A percentile compares a stretch with the other conserved stretches of the same genome.
Conservation (phyloP, 2,888 invertebrate genomes). For the Rotaria magnacalcarata region DNA sequence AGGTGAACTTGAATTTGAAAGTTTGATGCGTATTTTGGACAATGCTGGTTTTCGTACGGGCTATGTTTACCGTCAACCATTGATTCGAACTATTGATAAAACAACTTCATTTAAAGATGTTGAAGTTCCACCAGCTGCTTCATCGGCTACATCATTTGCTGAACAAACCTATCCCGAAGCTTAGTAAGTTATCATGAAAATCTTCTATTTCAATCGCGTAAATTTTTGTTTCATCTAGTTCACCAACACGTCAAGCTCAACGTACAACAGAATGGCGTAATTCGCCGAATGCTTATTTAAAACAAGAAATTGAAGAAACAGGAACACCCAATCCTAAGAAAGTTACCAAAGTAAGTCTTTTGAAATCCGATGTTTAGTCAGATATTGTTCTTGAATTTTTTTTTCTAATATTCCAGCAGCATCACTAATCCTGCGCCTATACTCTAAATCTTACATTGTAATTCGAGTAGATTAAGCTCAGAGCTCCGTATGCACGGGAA, state of each 20-base stretch:
- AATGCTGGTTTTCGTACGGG: conserved; percentile 96
- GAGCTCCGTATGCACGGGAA: too few relatives aligned
- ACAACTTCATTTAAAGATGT: conserved; percentile 81
- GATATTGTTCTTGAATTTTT: too few relatives aligned
- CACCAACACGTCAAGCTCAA: conserved; percentile 30
- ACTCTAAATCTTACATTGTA: too few relatives aligned
- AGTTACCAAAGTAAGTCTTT: conserved; percentile 75
- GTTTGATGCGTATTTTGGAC: conserved; percentile 90
- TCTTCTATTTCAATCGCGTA: neutral
- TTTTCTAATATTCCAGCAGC: too few relatives aligned
- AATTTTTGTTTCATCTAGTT: neutral
- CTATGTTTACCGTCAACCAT: conserved; percentile 86
- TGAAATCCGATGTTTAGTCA: too few relatives aligned
- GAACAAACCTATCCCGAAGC: neutral
- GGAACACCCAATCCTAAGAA: conserved; percentile 95
- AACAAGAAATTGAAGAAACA: conserved; percentile 93
- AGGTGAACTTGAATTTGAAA: conserved; percentile 90
- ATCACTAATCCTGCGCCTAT: too few relatives aligned
- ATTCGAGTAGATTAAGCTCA: too few relatives aligned
- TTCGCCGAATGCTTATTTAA: conserved; percentile 96
- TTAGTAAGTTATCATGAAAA: conserved; percentile 27
- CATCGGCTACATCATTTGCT: conserved; percentile 66
- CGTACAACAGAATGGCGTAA: conserved; percentile 90
- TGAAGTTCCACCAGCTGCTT: conserved; percentile 88
- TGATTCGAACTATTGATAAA: conserved; percentile 69